Base-by-base conservation (phyloP, 53 echinoderm and acorn worm genomes). In the Stichopus horrens region DNA sequence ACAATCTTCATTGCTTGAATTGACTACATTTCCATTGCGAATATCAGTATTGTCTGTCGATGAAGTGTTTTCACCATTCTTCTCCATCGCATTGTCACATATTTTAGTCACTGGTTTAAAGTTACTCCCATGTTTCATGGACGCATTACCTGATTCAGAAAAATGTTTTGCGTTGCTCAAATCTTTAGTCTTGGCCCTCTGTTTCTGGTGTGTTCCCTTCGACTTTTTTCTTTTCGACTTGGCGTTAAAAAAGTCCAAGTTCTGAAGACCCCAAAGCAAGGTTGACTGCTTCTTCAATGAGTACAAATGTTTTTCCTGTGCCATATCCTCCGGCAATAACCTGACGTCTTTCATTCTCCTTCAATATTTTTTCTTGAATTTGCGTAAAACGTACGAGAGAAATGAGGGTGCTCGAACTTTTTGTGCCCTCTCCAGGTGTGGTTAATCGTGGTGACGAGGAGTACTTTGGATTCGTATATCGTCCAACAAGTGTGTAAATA, bases 281-380 rank as follows among this genome's bases (percentile, higher is more conserved):
- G 6, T 58, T 81, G 56, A 81, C 58, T 20, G 81, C 81, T 58
- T 81, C 58, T 53, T 57, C 81, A 51, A 81, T 13, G 4, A 81
- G 81, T 0, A 81, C 57, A 16, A 81, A 54, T 57, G 81, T 81
- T 53, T 81, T 81, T 5, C 81, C 81, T 10, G 81, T 81, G 21
- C 81, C 81, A 58, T 57, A 81, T 6, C 81, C 81, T 57, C 81
- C 81, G 19, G 81, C 81, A 6, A 81, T 55, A 58, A 81, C 58
- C 19, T 56, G 81, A 20, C 81, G 57, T 22, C 21, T 81, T 22
- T 19, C 21, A 9, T 81, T 81, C 21, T 55, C 14, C 1, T 20
- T 53, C 6, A 81, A 58, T 6, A 81, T 10, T 6, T 19, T 16
- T n/a, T 81, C 57, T 23, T 81, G 81, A 7, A 21, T 58, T 5